Base-by-base conservation (phyloP, 2,797 vertebrate genomes). In the Tinamus major region DNA sequence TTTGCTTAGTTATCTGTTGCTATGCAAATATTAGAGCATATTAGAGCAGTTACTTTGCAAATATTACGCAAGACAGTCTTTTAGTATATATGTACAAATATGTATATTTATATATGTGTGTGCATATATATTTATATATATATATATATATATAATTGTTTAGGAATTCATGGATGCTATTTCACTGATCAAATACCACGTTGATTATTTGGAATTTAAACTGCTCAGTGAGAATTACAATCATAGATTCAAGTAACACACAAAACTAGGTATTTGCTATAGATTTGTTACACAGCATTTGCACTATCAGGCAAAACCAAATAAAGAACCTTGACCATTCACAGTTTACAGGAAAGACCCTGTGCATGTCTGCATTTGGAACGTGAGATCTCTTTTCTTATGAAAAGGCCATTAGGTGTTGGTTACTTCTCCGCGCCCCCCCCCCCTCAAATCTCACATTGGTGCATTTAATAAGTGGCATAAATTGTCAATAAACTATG, bases 1-100 rank as follows among this genome's bases (percentile, higher is more conserved):
- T 78, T 80, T 71, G 15, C n/a, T 86, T 65, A 61, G 6, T 49
- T 91, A 87, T 49, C 58, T 77, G 37, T 53, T 72, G 33, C 51
- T 79, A 59, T 46, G 77, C 46, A 93, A 86, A 62, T 62, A 72
- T 31, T 62, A 86, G 10, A 93, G 49, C 14, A 44, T 44, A 44
- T 18, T 44, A 44, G 42, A 44, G 42, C 16, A 44, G 17, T 18
- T 18, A 17, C 42, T 44, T 18, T 44, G 42, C 42, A 44, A 44
- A 44, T 44, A 44, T 18, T 44, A 44, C 42, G 53, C 85, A 68
- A 95, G 21, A 49, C 13, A 61, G 42, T 44, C 8, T 44, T 44
- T 7, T 44, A 44, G 17, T 18, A 44, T 44, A 44, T 44, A 44
- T 16, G 17, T 44, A 44, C 7, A 44, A 18, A 18, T 44, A 44